A percentile compares a stretch with the other conserved stretches of the same genome.
Evolutionary conservation across 2,888 invertebrate genomes (phyloP).

Genomic region (Dicycla oo): DNA sequence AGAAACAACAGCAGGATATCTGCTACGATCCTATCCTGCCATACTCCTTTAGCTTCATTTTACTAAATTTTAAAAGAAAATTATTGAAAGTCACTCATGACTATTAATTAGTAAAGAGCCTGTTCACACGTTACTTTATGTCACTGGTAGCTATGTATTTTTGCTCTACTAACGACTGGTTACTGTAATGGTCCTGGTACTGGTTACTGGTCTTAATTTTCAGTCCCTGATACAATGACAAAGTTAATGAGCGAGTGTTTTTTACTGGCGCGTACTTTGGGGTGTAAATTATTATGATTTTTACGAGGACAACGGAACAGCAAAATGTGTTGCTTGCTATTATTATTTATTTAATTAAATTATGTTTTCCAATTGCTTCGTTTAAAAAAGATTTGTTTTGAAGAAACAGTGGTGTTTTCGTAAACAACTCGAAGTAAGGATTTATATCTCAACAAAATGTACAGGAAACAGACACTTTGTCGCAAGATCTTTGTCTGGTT

Average conservation of each 20-base stretch:
- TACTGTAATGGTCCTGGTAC: too few relatives aligned
- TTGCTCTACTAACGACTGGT: background rate
- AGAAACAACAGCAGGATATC: background rate
- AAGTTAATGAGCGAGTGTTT: constrained; percentile 18
- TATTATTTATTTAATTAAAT: background rate
- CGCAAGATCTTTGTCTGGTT: constrained; percentile 23
- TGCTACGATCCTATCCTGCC: background rate
- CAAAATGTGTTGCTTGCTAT: background rate
- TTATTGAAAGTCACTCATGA: background rate
- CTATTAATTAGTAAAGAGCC: background rate
- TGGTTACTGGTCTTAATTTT: constrained; percentile 24
- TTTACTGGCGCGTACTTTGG: constrained; percentile 7
- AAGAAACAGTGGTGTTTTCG: constrained; percentile 5
- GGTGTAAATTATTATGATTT: constrained; percentile 3
- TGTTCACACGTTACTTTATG: background rate
- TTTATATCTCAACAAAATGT: constrained; percentile 5
- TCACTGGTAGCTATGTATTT: background rate
- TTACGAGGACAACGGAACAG: background rate
- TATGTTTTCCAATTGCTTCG: background rate
- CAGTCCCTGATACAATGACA: background rate
- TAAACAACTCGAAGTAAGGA: background rate
- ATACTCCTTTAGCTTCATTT: background rate
- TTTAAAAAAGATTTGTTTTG: background rate
- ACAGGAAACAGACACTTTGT: constrained; percentile 24
- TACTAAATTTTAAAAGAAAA: background rate